Evolutionary conservation across 2,888 invertebrate genomes (phyloP), one percentile per base, ranked within the genome.

Genomic region (Pollenia labialis): DNA sequence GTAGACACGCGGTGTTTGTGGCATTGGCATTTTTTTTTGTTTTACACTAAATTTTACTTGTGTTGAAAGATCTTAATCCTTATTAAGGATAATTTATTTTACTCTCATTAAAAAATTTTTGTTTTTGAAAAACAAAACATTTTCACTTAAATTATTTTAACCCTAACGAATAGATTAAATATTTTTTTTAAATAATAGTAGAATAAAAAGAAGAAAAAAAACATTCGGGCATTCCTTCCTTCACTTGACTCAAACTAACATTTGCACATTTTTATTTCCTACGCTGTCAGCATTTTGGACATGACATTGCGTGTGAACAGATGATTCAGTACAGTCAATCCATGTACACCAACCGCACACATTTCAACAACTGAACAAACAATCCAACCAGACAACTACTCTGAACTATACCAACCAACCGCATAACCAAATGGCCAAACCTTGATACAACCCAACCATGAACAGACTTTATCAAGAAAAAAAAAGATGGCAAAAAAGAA

Each of bases 261-360:
- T 62, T 64, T 66, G n/a, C 85, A 85, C 81, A 76, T 77, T 85
- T 85, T 84, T 77, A 81, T 87, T 87, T 87, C 85, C 85, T 72
- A 58, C 46, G 32, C 62, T 88, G 88, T 86, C 88, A 88, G 80
- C 86, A 85, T 69, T 86, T 81, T 82, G 54, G 66, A 88, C 88
- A 85, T 88, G 88, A 87, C 85, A 85, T 85, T 87, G 87, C 85
- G 88, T 90, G 85, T 86, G 85, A 74, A 72, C 85, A 87, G 87
- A 85, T 88, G 87, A 88, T 89, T 89, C 89, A 90, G 66, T 58
- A 79, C 44, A 79, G 79, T 40, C 89, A 90, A 89, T 68, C 18
- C 89, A 88, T 91, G 89, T 90, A 89, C 89, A 89, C 88, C 88
- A 88, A 87, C 87, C 81, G 76, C 80, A 83, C 50, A 58, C 69